Percentiles rank a stretch among this genome's conserved stretches.
Evolutionary conservation across 2,888 invertebrate genomes (phyloP).

Genomic region (Melipona beecheii): DNA sequence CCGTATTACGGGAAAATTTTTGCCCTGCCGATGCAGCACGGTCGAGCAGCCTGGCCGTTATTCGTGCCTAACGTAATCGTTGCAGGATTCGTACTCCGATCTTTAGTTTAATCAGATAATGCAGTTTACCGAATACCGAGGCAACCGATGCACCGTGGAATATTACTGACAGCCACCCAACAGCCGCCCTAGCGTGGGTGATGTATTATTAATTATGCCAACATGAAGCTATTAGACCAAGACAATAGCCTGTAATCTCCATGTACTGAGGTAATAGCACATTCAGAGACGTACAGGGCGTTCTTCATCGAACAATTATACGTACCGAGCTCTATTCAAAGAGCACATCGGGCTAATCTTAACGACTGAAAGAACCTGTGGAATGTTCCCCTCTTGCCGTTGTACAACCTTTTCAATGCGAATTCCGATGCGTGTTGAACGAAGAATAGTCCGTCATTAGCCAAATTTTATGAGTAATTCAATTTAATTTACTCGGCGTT

Average conservation of each 20-base stretch:
- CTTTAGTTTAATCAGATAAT: slow-evolving; percentile 60
- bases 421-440: not conserved
- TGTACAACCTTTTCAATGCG: not conserved
- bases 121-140: slow-evolving; percentile 54
- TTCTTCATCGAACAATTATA: slow-evolving; percentile 49
- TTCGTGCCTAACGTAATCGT: slow-evolving; percentile 26
- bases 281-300: slow-evolving; percentile 36
- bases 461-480: too few species aligned
- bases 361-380: not conserved
- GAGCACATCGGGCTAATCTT: slow-evolving; percentile 10
- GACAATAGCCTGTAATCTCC: slow-evolving; percentile 68
- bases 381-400: not conserved
- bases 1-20: not conserved
- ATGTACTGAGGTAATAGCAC: slow-evolving; percentile 54
- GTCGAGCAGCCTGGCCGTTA: not conserved
- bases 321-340: slow-evolving; percentile 11
- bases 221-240: slow-evolving; percentile 65
- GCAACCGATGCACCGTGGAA: slow-evolving; percentile 59
- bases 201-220: slow-evolving; percentile 72
- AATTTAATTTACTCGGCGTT: not conserved
- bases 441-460: not conserved
- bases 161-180: slow-evolving; percentile 56
- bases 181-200: slow-evolving; percentile 49
- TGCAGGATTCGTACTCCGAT: slow-evolving; percentile 16
- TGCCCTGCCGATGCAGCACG: not conserved